phyloP scores from a whole-genome alignment of 2,888 invertebrate species.

The Antheraea assamensis region DNA sequence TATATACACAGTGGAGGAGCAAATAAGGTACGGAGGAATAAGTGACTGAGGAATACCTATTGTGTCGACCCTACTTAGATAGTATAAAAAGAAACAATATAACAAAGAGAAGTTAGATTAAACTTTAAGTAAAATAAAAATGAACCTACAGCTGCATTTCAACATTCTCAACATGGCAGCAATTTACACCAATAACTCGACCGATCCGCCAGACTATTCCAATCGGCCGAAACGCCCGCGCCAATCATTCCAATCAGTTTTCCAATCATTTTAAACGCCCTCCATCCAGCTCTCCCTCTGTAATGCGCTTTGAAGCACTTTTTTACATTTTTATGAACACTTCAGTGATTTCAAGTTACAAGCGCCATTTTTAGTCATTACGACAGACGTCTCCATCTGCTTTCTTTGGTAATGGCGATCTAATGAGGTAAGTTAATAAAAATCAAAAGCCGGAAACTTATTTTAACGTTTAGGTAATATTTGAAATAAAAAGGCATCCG shows the following conservation, averaged over 20 bases:
- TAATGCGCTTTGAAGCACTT: slow-evolving; percentile 39
- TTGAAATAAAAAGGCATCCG: neutral
- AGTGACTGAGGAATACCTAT: too few species aligned
- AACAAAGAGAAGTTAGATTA: too few species aligned
- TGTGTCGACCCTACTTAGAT: too few species aligned
- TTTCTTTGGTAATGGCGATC: slow-evolving; percentile 21
- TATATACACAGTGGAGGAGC: too few species aligned
- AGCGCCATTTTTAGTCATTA: slow-evolving; percentile 39
- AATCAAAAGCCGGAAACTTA: slow-evolving; percentile 8
- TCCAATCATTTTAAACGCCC: slow-evolving; percentile 61
- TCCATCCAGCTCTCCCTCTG: slow-evolving; percentile 31
- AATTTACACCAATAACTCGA: slow-evolving; percentile 31
- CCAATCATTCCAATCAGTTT: slow-evolving; percentile 68
- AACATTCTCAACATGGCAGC: slow-evolving; percentile 22
- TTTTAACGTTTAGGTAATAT: neutral
- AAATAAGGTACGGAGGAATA: too few species aligned
- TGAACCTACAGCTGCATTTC: neutral
- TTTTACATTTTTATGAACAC: slow-evolving; percentile 30
- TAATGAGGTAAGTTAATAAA: slow-evolving; percentile 14
- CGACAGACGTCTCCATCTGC: slow-evolving; percentile 25
- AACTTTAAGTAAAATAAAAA: neutral
- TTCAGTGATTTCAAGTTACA: slow-evolving; percentile 34
- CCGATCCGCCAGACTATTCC: slow-evolving; percentile 42
- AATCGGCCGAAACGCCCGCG: slow-evolving; percentile 42
- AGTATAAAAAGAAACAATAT: too few species aligned